Evolutionary conservation across 2,113 vertebrate genomes (phyloP).

Genomic region (Amphilophus citrinellus): DNA sequence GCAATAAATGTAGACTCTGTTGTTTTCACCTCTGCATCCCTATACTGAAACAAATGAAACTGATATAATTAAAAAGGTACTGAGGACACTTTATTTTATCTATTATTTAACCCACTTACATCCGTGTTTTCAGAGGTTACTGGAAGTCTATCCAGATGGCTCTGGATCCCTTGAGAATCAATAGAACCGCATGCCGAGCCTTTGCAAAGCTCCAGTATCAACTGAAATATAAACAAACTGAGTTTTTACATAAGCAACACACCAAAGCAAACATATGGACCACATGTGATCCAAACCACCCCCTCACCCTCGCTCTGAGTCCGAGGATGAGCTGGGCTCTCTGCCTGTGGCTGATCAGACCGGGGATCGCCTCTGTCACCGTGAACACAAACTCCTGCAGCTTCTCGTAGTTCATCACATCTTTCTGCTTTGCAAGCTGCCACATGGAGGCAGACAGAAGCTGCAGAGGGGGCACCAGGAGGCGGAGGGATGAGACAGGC

Average conservation of each 20-base stretch:
- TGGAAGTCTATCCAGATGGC: slow-evolving; percentile 65
- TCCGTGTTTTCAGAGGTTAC: slow-evolving; percentile 36
- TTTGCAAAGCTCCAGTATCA: slow-evolving; percentile 79
- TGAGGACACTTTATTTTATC: not conserved
- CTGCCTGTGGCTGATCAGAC: slow-evolving; percentile 82
- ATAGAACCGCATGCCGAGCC: slow-evolving; percentile 51
- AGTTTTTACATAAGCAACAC: not conserved
- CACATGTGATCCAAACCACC: not conserved
- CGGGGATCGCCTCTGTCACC: slow-evolving; percentile 78
- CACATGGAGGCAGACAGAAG: slow-evolving; percentile 83
- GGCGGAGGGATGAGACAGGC: slow-evolving; percentile 61
- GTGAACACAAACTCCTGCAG: slow-evolving; percentile 81
- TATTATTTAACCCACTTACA: slow-evolving; percentile 36
- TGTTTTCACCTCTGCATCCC: slow-evolving; percentile 69
- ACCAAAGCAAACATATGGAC: not conserved
- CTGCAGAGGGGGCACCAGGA: slow-evolving; percentile 75
- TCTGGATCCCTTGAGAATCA: slow-evolving; percentile 63
- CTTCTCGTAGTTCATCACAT: slow-evolving; percentile 77
- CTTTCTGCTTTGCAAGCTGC: slow-evolving; percentile 75
- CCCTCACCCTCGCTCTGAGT: slow-evolving; percentile 83
- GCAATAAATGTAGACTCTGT: slow-evolving; percentile 75
- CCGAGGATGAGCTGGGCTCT: slow-evolving; percentile 84
- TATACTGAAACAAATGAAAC: slow-evolving; percentile 41
- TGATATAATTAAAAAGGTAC: not conserved
- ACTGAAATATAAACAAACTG: slow-evolving; percentile 41